phyloP scores from a whole-genome alignment of 92 coral and sea anemone species.

The Parazoanthus darwini region DNA sequence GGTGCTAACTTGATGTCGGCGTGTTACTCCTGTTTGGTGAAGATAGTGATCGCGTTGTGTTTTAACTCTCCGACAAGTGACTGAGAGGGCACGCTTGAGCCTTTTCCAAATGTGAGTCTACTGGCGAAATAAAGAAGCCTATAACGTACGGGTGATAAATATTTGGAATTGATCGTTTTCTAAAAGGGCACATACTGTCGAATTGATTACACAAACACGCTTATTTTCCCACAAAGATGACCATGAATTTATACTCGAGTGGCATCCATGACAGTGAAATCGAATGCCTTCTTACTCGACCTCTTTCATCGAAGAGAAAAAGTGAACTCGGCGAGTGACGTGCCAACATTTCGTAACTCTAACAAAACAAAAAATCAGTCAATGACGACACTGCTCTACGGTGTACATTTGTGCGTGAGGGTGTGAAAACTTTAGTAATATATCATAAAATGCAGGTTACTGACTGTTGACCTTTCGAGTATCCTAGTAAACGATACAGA shows the following conservation, averaged over 20 bases:
- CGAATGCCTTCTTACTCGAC: constrained; percentile 28
- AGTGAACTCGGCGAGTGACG: neutral
- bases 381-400: neutral
- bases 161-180: constrained; percentile 25
- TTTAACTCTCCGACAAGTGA: constrained; percentile 20
- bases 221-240: constrained; percentile 13
- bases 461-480: constrained; percentile 83
- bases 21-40: constrained; percentile 13
- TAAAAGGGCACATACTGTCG: constrained; percentile 17
- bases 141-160: neutral
- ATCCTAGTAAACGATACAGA: constrained; percentile 71
- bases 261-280: constrained; percentile 34
- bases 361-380: neutral
- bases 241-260: constrained; percentile 8
- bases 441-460: constrained; percentile 54
- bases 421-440: constrained; percentile 49
- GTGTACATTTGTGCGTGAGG: neutral
- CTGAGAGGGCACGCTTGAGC: neutral
- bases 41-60: constrained; percentile 34
- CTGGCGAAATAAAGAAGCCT: neutral
- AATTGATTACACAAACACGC: constrained; percentile 6
- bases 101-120: constrained; percentile 16
- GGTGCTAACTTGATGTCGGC: constrained; percentile 35
- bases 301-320: neutral
- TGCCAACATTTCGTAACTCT: neutral